A percentile compares a stretch with the other conserved stretches of the same genome.
Evolutionary conservation across 2,113 vertebrate species (phyloP).

Genomic region (Halichoeres trimaculatus): DNA sequence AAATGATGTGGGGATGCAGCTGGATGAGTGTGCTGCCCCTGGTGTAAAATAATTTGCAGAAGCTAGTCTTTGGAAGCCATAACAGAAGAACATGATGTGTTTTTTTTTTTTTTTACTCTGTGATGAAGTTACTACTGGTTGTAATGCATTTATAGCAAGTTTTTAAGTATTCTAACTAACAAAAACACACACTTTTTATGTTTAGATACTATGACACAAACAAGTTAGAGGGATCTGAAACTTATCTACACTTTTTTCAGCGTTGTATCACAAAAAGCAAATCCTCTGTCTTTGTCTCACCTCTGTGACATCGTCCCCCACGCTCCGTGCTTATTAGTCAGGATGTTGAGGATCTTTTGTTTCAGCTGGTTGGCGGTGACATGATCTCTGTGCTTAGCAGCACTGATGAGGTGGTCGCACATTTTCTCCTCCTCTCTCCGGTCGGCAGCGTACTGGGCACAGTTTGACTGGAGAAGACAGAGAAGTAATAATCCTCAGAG

Average conservation of each 20-base stretch:
- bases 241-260: too few relatives aligned
- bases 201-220: too few relatives aligned
- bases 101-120: too few relatives aligned
- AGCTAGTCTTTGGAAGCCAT: not conserved
- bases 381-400: slow-evolving; percentile 96
- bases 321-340: slow-evolving; percentile 98
- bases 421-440: slow-evolving; percentile 98
- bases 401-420: slow-evolving; percentile 99
- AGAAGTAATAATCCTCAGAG: not conserved
- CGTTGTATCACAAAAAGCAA: not conserved
- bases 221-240: too few relatives aligned
- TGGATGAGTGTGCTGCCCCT: not conserved
- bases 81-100: too few relatives aligned
- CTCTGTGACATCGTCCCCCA: slow-evolving; percentile 98
- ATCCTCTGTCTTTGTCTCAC: slow-evolving; percentile 61
- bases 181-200: too few relatives aligned
- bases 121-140: too few relatives aligned
- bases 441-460: slow-evolving; percentile 97
- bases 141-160: too few relatives aligned
- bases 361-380: slow-evolving; percentile 98
- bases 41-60: not conserved
- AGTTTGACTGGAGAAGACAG: slow-evolving; percentile 87
- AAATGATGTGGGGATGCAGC: slow-evolving; percentile 1
- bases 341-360: slow-evolving; percentile 98
- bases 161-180: too few relatives aligned